Conservation (phyloP, 1,140 invertebrate species). For the Oryctes rhinoceros region DNA sequence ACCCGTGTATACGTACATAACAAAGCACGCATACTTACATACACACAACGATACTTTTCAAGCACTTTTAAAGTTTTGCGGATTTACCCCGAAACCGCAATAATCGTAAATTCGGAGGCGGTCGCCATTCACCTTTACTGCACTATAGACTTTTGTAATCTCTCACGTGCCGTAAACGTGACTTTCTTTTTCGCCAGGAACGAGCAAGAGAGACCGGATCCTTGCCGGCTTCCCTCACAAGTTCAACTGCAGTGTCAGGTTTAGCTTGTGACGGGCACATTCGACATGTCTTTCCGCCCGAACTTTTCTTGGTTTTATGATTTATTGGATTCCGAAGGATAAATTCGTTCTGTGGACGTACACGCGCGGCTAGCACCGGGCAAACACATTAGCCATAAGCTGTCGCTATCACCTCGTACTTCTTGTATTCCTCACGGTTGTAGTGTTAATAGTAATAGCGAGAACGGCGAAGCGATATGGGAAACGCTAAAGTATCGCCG, state of each 20-base stretch:
- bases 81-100: constrained; percentile 29
- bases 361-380: too few relatives aligned
- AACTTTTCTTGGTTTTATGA: neutral
- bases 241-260: neutral
- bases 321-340: neutral
- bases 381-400: too few relatives aligned
- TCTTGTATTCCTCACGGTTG: too few relatives aligned
- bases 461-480: too few relatives aligned
- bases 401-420: too few relatives aligned
- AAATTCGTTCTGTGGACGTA: neutral
- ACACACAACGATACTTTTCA: constrained; percentile 25
- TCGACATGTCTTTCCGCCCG: neutral
- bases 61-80: constrained; percentile 28
- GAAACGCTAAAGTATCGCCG: too few relatives aligned
- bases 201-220: neutral
- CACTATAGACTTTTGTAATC: constrained; percentile 26
- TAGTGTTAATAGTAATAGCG: too few relatives aligned
- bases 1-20: neutral
- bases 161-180: constrained; percentile 28
- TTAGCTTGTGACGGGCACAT: neutral
- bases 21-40: neutral
- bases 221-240: neutral
- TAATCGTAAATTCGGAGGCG: constrained; percentile 33
- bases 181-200: neutral
- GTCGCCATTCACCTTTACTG: constrained; percentile 18